A percentile compares a stretch with the other conserved stretches of the same genome.
Evolutionary conservation across 2,888 invertebrate species (phyloP).

Genomic region (Cordilura impudica): DNA sequence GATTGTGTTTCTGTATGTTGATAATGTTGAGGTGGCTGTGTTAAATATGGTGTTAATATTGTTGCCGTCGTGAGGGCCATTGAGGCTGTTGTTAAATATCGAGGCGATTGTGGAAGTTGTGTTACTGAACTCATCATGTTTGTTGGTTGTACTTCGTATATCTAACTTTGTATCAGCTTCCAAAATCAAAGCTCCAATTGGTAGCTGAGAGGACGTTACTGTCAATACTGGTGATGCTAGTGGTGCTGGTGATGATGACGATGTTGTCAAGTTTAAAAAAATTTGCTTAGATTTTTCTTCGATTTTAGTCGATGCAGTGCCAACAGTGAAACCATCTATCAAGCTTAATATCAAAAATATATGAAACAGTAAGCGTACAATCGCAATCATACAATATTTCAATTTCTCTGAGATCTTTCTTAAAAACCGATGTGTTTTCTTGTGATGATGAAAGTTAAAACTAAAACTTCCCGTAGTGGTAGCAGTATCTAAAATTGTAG

Average conservation of each 20-base stretch:
- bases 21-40: slow-evolving; percentile 2
- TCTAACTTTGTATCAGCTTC: slow-evolving; percentile 58
- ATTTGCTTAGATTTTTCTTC: slow-evolving; percentile 54
- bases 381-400: slow-evolving; percentile 28
- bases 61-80: slow-evolving; percentile 4
- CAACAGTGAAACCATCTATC: slow-evolving; percentile 49
- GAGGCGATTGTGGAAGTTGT: slow-evolving; percentile 14
- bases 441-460: slow-evolving; percentile 30
- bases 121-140: slow-evolving; percentile 21
- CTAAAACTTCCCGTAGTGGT: slow-evolving; percentile 27
- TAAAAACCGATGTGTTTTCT: slow-evolving; percentile 14
- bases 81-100: background rate
- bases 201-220: slow-evolving; percentile 52
- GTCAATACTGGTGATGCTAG: slow-evolving; percentile 14
- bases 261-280: slow-evolving; percentile 20
- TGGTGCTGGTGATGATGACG: background rate
- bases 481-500: background rate
- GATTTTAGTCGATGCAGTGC: slow-evolving; percentile 49
- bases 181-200: slow-evolving; percentile 63
- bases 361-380: slow-evolving; percentile 28
- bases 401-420: slow-evolving; percentile 24
- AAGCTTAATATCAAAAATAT: slow-evolving; percentile 44
- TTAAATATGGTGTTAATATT: slow-evolving; percentile 28
- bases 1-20: slow-evolving; percentile 17
- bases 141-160: slow-evolving; percentile 38